Base-by-base conservation (phyloP, 2,888 invertebrate genomes). In the Rhabditophanes sp. region DNA sequence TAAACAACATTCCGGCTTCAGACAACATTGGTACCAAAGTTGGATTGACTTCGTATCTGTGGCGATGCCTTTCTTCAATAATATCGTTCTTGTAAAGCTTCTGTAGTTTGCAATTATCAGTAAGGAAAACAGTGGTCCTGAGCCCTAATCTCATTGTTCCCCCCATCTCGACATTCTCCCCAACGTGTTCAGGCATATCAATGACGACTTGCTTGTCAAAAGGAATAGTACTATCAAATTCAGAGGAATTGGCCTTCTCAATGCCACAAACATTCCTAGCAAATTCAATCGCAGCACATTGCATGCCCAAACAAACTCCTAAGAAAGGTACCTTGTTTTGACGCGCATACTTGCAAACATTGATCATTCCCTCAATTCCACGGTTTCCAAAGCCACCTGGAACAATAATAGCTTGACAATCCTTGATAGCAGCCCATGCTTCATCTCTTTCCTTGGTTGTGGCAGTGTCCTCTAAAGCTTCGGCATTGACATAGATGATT, bases 61-160 rank as follows among this genome's bases (percentile, higher is more conserved):
- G 96, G 30, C 96, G 73, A 69, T 99, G 96, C 4, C 96, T 75
- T 67, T 96, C 96, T 57, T 88, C 83, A 33, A 99, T 77, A 33
- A 39, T 74, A 31, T 43, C 38, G 18, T 24, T 16, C 4, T 39
- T n/a, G 34, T 33, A 33, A 9, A 33, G 78, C 77, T 24, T 56
- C 67, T 71, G 57, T 11, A 72, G 52, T 26, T 66, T 51, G 23
- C 69, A 71, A 30, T 68, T 48, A 22, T 65, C 52, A 1, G 65
- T 71, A 39, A 76, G 75, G 64, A 99, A 80, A 24, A 78, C 69
- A 0, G 93, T 93, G 39, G 75, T 77, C 54, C 90, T 75, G 64
- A 79, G 81, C n/a, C 96, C 96, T 28, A 99, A 71, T 39, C 96
- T 73, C 96, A 99, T 96, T 0, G 96, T 96, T 6, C 90, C 96